Evolutionary conservation across 1,140 invertebrate species (phyloP), one percentile per base, ranked within the genome.

Genomic region (Pseudomyrmex sp.): DNA sequence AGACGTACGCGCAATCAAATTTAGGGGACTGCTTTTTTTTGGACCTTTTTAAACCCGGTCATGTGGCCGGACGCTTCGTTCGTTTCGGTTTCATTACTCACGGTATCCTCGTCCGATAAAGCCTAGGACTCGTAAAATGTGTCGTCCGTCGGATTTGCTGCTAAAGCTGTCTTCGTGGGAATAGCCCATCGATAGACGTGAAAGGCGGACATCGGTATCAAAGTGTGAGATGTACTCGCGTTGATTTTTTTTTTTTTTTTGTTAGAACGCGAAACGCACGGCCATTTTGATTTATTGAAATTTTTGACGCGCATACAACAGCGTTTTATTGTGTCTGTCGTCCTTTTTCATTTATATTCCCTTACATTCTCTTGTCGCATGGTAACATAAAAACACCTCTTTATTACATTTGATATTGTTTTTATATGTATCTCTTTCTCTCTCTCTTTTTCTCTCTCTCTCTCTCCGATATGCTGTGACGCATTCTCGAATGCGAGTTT

Each of bases 81-180:
- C 48, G 61, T 26, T 69, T 62, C 77, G 74, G 61, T 76, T 70
- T 79, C 61, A 75, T 85, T 85, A 83, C 56, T 83, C 63, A 83
- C 79, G 62, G 35, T 65, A 75, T 48, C 20, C 2, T 26, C 72
- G 20, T 58, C 68, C 44, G 56, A 72, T 82, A 83, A 68, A 76
- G 58, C 35, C 35, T 48, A 23, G 18, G 18, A 50, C 54, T 50
- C 62, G 52, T 85, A 52, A 48, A 82, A 85, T n/a, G n/a, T 48
- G 23, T 66, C 58, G 58, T 23, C 2, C 35, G 10, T 20, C 18
- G 20, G 58, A 61, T n/a, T 35, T 61, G 48, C 12, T 48, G n/a
- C 10, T 80, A 73, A 80, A 80, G 23, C 56, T 73, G 13, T 54
- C 48, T 65, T 77, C 13, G n/a, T 44, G 23, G 35, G 8, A 13